Conservation (phyloP, 2,888 invertebrate species). For the Crocallis elinguaria region DNA sequence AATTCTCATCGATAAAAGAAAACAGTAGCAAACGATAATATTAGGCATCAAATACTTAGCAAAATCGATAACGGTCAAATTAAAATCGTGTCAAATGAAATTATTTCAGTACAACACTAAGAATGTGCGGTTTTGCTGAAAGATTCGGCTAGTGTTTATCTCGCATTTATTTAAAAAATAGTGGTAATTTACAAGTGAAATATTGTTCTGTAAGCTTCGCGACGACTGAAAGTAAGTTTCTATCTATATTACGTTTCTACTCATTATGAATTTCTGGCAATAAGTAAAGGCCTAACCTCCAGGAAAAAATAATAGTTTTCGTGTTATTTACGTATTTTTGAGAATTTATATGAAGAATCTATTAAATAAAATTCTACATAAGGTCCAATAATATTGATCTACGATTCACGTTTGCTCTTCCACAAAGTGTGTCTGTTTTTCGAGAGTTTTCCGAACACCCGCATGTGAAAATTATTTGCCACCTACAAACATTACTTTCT, state of each 20-base stretch:
- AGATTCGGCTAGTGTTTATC: conserved; percentile 71
- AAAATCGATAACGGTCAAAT: not conserved
- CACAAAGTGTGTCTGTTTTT: not conserved
- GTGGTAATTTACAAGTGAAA: conserved; percentile 79
- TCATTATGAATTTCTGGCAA: not conserved
- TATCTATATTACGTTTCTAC: conserved; percentile 6
- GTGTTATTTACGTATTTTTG: not conserved
- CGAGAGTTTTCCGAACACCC: not conserved
- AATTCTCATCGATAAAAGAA: not conserved
- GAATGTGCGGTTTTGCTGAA: conserved; percentile 58
- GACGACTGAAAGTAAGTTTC: conserved; percentile 58
- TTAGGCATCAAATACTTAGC: not conserved
- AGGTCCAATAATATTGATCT: too few relatives aligned
- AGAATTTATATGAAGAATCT: conserved; percentile 2
- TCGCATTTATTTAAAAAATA: conserved; percentile 70
- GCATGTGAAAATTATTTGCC: not conserved
- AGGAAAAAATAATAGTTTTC: conserved; percentile 17
- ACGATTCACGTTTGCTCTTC: too few relatives aligned
- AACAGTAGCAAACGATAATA: not conserved
- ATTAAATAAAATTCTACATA: not conserved
- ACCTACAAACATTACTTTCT: not conserved
- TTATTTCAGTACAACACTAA: conserved; percentile 44
- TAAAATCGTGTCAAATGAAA: conserved; percentile 29
- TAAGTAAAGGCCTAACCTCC: conserved; percentile 27
- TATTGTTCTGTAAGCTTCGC: conserved; percentile 49